phyloP scores from a whole-genome alignment of 2,797 vertebrate genomes.

The Alfaro cultratus region DNA sequence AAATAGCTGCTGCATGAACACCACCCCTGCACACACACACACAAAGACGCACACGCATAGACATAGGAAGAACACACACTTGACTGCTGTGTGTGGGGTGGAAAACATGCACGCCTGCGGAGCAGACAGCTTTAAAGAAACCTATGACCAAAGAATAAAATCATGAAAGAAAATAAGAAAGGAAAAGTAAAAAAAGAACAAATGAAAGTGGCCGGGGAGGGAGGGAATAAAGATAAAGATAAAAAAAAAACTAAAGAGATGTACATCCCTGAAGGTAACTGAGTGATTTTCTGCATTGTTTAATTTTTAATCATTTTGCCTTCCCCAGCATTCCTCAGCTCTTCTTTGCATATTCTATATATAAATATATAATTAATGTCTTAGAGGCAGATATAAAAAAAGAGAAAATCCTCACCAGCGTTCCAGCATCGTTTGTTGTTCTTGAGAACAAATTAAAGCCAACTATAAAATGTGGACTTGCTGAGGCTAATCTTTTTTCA shows the following conservation, averaged over 20 bases:
- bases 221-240: constrained; percentile 69
- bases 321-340: constrained; percentile 78
- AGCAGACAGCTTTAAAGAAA: constrained; percentile 81
- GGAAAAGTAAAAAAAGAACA: constrained; percentile 35
- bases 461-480: constrained; percentile 67
- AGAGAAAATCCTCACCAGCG: constrained; percentile 74
- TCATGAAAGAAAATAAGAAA: constrained; percentile 3
- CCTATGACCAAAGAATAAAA: constrained; percentile 46
- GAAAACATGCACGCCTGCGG: constrained; percentile 71
- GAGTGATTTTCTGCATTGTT: constrained; percentile 86
- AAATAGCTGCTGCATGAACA: constrained; percentile 70
- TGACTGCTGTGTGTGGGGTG: constrained; percentile 57
- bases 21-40: not conserved
- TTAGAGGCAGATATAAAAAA: constrained; percentile 81
- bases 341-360: constrained; percentile 85
- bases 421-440: constrained; percentile 81
- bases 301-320: constrained; percentile 86
- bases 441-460: constrained; percentile 79
- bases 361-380: constrained; percentile 86
- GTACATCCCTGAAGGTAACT: constrained; percentile 85
- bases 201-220: constrained; percentile 68
- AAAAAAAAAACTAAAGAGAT: constrained; percentile 63
- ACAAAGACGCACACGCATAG: not conserved
- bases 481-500: constrained; percentile 71
- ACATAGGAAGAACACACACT: constrained; percentile 64